These are phyloP conservation scores for Lasius fuliginosus DNA, from an alignment of 2,888 invertebrate genomes.

Conservation along the genomic window DNA sequence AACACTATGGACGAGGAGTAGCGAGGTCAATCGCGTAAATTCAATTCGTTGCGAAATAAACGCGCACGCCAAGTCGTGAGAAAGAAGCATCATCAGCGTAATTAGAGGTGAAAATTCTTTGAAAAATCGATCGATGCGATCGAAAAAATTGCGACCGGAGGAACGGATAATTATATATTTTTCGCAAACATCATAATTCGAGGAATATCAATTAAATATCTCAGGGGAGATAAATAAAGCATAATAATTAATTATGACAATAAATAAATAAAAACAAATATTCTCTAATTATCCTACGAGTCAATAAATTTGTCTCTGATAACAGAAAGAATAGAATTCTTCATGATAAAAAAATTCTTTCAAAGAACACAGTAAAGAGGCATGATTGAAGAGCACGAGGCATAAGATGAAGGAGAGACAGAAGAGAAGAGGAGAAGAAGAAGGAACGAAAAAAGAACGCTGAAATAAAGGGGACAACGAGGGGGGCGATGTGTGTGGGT, in stretches of 20 bases:
- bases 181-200: neutral
- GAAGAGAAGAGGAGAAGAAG: neutral
- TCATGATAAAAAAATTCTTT: neutral
- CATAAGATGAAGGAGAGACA: conserved; percentile 5
- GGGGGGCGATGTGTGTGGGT: conserved; percentile 83
- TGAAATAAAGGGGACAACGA: conserved; percentile 12
- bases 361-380: neutral
- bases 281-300: neutral
- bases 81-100: conserved; percentile 60
- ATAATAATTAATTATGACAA: neutral
- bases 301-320: neutral
- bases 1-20: conserved; percentile 37
- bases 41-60: conserved; percentile 55
- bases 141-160: neutral
- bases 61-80: conserved; percentile 61
- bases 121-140: conserved; percentile 23
- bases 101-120: conserved; percentile 60
- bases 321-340: neutral
- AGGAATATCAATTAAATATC: neutral
- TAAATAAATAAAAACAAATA: neutral
- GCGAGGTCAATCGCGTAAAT: conserved; percentile 58
- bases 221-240: neutral
- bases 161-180: conserved; percentile 8
- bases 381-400: conserved; percentile 8
- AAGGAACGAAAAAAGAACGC: neutral